These are phyloP conservation scores for Sylvilagus floridanus DNA, from an alignment of 2,797 vertebrate species.

Conservation along the genomic window DNA sequence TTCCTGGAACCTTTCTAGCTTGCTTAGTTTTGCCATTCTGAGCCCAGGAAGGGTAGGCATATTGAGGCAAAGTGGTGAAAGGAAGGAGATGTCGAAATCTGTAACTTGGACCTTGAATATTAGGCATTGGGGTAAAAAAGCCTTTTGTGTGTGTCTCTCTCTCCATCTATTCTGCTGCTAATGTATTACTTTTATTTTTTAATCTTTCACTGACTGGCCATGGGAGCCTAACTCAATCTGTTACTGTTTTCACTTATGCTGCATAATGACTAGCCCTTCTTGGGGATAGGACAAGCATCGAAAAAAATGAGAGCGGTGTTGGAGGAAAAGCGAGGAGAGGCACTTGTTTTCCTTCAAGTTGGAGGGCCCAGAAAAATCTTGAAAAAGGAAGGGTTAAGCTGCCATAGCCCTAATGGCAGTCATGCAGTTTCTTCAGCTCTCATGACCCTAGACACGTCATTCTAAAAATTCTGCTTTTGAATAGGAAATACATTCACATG, in stretches of 20 bases:
- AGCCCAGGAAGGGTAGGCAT: conserved; percentile 66
- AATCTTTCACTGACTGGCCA: neutral
- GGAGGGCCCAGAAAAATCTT: neutral
- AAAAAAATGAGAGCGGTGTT: neutral
- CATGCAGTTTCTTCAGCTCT: neutral
- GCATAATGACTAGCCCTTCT: neutral
- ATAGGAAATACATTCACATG: neutral
- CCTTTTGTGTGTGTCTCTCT: conserved; percentile 8
- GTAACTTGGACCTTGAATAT: neutral
- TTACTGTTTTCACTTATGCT: conserved; percentile 41
- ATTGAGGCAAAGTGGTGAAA: conserved; percentile 52
- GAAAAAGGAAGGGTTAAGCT: neutral
- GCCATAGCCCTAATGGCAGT: neutral
- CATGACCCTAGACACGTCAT: neutral
- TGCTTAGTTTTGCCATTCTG: conserved; percentile 78
- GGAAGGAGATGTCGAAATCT: neutral
- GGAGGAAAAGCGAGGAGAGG: neutral
- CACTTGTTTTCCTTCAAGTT: neutral
- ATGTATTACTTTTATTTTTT: neutral
- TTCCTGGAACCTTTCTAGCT: conserved; percentile 66
- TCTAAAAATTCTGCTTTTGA: conserved; percentile 29
- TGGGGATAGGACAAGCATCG: neutral
- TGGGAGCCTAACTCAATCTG: neutral
- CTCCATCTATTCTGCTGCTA: neutral
- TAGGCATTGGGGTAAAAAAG: neutral